Evolutionary conservation across 2,113 vertebrate species (phyloP).

Genomic region (Eublepharis macularius): DNA sequence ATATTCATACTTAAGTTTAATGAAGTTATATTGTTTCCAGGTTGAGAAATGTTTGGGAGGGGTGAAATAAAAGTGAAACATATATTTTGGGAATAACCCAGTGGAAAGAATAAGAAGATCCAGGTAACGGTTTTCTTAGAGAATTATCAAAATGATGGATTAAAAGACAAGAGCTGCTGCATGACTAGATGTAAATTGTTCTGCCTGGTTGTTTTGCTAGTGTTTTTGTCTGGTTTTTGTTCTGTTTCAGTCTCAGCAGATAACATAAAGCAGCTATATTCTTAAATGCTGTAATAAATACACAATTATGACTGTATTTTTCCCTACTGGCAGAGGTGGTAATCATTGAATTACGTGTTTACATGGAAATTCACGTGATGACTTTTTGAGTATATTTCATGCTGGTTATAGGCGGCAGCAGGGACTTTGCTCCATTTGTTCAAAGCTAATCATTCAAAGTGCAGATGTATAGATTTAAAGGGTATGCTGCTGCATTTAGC

Average conservation of each 20-base stretch:
- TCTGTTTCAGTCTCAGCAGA: not conserved
- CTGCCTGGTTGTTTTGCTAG: not conserved
- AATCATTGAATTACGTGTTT: not conserved
- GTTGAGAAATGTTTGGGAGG: not conserved
- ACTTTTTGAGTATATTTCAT: not conserved
- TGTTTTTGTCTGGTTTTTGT: not conserved
- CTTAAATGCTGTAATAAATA: not conserved
- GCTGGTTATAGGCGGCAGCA: too few species aligned
- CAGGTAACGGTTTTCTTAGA: not conserved
- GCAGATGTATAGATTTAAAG: too few species aligned
- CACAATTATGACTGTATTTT: not conserved
- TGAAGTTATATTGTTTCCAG: not conserved
- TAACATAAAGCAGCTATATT: not conserved
- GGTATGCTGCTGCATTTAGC: not conserved
- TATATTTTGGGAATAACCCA: constrained; percentile 12
- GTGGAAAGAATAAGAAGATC: not conserved
- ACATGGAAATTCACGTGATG: not conserved
- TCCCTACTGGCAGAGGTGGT: not conserved
- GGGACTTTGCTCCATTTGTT: too few species aligned
- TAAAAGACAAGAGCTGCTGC: not conserved
- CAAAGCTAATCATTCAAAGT: too few species aligned
- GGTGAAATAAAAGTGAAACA: not conserved
- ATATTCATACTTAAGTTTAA: accelerated
- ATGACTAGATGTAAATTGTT: not conserved
- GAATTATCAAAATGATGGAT: not conserved